These are phyloP conservation scores for Serrognathus titanus DNA, from an alignment of 2,888 invertebrate genomes.

Conservation along the genomic window DNA sequence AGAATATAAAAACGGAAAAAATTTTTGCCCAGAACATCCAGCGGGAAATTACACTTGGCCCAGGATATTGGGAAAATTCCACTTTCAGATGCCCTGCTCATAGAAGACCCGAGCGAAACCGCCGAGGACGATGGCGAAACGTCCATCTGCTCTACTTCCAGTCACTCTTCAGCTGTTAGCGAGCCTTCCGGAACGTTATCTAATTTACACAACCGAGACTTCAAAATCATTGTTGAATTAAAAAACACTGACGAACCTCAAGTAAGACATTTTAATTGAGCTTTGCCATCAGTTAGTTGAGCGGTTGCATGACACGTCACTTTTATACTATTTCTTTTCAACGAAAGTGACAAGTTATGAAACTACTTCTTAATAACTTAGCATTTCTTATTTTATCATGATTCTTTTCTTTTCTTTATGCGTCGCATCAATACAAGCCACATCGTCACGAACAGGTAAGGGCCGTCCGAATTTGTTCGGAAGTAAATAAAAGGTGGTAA, in stretches of 20 bases:
- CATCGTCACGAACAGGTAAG: slow-evolving; percentile 11
- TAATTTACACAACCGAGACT: slow-evolving; percentile 62
- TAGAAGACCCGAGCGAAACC: slow-evolving; percentile 77
- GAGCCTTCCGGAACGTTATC: slow-evolving; percentile 42
- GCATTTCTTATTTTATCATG: no score
- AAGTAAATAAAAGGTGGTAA: not conserved
- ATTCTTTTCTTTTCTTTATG: no score
- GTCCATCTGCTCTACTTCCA: slow-evolving; percentile 56
- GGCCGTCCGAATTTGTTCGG: not conserved
- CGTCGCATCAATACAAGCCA: no score
- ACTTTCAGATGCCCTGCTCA: slow-evolving; percentile 76
- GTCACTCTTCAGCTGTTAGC: slow-evolving; percentile 53
- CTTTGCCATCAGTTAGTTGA: not conserved
- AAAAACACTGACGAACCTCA: slow-evolving; percentile 51
- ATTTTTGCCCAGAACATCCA: slow-evolving; percentile 57
- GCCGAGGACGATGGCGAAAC: slow-evolving; percentile 68
- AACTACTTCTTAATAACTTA: no score
- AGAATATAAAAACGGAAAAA: slow-evolving; percentile 1
- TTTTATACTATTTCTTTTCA: not conserved
- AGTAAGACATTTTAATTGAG: slow-evolving; percentile 23
- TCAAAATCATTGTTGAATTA: slow-evolving; percentile 67
- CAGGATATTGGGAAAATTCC: slow-evolving; percentile 80
- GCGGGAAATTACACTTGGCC: slow-evolving; percentile 80
- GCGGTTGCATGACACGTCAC: not conserved
- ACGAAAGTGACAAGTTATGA: no score